Evolutionary conservation across 2,113 vertebrate species (phyloP), one percentile per base, ranked within the genome.

Genomic region (Tor tambroides): DNA sequence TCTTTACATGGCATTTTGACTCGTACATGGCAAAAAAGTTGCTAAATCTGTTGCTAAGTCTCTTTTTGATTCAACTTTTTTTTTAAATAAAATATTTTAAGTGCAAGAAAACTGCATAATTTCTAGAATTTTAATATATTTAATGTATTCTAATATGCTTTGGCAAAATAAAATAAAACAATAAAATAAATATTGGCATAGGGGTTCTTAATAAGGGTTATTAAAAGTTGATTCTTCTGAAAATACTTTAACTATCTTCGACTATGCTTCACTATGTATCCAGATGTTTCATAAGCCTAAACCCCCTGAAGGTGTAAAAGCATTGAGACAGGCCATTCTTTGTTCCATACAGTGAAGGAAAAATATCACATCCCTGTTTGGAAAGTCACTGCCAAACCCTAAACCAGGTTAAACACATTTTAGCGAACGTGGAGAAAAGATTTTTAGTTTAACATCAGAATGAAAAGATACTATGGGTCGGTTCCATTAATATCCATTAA

Each of bases 271-370:
- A 59, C 56, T 61, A n/a, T 84, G 82, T 84, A 41, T 86, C 84
- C 88, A 90, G 92, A 91, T 89, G 89, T 85, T 86, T 88, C 23
- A 79, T 84, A 86, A 80, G 89, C 91, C 90, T 85, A 90, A 88
- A 91, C 91, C 89, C 93, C 90, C 90, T 90, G 89, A 89, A 91
- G 89, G 90, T 91, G 92, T 89, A 93, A 94, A 93, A 93, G 91
- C 92, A 92, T 92, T 92, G 91, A 94, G 93, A 94, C 94, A 94
- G 92, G 87, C 88, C 81, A 85, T 88, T 86, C 91, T 94, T 93
- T 95, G 93, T 95, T 93, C 92, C n/a, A 88, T 91, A n/a, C 56
- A 86, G 92, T 88, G 86, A 65, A 85, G 87, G 87, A 91, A 93
- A 93, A 91, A 91, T 91, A 90, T 89, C 91, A 92, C 86, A 78